phyloP scores from a whole-genome alignment of 2,888 invertebrate genomes.

The Sphaerophoria taeniata region DNA sequence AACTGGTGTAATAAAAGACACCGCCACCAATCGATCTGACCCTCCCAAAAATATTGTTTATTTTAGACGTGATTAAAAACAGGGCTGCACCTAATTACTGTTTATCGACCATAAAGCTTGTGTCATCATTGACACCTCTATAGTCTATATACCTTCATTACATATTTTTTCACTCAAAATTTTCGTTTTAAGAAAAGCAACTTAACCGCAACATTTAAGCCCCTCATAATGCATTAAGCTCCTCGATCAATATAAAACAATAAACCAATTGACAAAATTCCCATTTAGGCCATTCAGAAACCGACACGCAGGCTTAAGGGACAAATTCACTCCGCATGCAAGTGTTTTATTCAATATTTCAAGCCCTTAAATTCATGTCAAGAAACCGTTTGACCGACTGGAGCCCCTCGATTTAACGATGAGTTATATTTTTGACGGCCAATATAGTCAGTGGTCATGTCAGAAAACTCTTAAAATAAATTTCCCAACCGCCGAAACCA shows the following conservation, averaged over 20 bases:
- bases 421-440: constrained; percentile 69
- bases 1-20: constrained; percentile 1
- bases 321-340: constrained; percentile 31
- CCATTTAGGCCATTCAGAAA: constrained; percentile 59
- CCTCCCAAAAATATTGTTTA: not conserved
- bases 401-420: constrained; percentile 61
- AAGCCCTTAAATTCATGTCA: constrained; percentile 49
- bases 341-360: not conserved
- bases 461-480: constrained; percentile 55
- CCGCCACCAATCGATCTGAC: constrained; percentile 18
- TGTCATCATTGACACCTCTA: not conserved
- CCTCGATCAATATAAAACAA: constrained; percentile 68
- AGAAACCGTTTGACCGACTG: constrained; percentile 56
- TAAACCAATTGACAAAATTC: constrained; percentile 69
- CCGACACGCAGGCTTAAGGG: constrained; percentile 41
- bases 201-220: constrained; percentile 33
- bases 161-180: not conserved
- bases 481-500: constrained; percentile 6
- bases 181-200: constrained; percentile 41
- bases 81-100: constrained; percentile 1
- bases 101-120: not conserved
- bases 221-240: constrained; percentile 53
- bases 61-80: not conserved
- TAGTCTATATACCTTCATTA: too few relatives aligned
- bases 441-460: constrained; percentile 70